Conservation (phyloP, 1,140 invertebrate genomes). For the Subanguina moxae region DNA sequence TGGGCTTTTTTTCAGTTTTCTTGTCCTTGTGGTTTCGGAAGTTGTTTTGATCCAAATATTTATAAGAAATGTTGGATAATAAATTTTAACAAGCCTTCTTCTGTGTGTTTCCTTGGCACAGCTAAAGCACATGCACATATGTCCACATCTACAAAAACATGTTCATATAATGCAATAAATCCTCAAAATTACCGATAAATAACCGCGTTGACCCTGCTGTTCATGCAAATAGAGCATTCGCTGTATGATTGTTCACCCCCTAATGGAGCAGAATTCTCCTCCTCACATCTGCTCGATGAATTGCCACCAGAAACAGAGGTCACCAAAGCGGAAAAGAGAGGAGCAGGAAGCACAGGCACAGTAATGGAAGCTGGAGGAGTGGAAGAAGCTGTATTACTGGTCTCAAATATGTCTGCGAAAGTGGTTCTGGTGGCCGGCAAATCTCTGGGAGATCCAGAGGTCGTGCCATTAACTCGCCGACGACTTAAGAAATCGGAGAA, state of each 20-base stretch:
- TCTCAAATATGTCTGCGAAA: neutral
- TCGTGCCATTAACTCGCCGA: neutral
- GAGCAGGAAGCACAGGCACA: constrained; percentile 19
- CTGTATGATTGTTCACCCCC: constrained; percentile 8
- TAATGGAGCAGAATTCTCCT: constrained; percentile 7
- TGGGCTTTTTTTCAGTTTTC: too few relatives aligned
- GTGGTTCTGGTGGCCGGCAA: neutral
- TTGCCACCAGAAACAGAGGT: constrained; percentile 1
- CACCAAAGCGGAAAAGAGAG: constrained; percentile 20
- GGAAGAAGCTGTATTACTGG: neutral
- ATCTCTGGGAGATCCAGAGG: neutral
- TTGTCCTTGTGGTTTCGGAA: too few relatives aligned
- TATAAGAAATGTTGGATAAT: too few relatives aligned
- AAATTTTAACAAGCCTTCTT: too few relatives aligned
- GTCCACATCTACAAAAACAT: constrained; percentile 20
- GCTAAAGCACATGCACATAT: constrained; percentile 37
- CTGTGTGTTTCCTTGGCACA: constrained; percentile 36
- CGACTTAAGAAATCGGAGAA: neutral
- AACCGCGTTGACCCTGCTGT: constrained; percentile 27
- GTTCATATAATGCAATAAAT: neutral
- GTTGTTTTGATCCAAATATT: too few relatives aligned
- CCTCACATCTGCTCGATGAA: neutral
- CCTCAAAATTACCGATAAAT: constrained; percentile 3
- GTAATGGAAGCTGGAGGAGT: neutral
- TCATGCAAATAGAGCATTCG: constrained; percentile 39